These are phyloP conservation scores for Pyxicephalus adspersus DNA, from an alignment of 2,113 vertebrate species.

Conservation along the genomic window DNA sequence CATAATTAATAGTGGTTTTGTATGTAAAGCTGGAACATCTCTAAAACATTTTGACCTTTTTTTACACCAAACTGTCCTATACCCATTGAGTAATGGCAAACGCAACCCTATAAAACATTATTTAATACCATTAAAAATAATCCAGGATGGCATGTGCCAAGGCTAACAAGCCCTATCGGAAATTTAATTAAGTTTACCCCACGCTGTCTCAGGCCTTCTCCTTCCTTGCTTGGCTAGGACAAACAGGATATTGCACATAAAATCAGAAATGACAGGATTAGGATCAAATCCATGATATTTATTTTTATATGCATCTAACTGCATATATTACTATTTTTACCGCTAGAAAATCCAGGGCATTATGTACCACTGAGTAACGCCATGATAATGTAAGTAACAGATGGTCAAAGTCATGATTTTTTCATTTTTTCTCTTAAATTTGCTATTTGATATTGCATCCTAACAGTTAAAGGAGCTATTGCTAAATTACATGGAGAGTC, in stretches of 20 bases:
- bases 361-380: neutral
- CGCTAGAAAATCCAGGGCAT: neutral
- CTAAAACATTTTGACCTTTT: neutral
- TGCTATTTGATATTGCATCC: too few relatives aligned
- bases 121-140: conserved; percentile 11
- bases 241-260: conserved; percentile 44
- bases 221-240: conserved; percentile 9
- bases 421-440: too few relatives aligned
- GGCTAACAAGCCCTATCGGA: conserved; percentile 32
- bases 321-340: conserved; percentile 31
- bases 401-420: neutral
- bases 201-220: conserved; percentile 20
- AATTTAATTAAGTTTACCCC: conserved; percentile 54
- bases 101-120: conserved; percentile 26
- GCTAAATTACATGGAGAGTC: too few relatives aligned
- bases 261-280: conserved; percentile 37
- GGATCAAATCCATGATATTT: conserved; percentile 31
- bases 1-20: too few relatives aligned
- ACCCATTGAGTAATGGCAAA: conserved; percentile 23
- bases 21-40: neutral
- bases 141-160: conserved; percentile 39
- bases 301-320: conserved; percentile 4
- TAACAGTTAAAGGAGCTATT: too few relatives aligned
- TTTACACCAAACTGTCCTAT: neutral
- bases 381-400: neutral